Evolutionary conservation across 1,140 invertebrate genomes (phyloP).

Genomic region (Hormaphis cornu): DNA sequence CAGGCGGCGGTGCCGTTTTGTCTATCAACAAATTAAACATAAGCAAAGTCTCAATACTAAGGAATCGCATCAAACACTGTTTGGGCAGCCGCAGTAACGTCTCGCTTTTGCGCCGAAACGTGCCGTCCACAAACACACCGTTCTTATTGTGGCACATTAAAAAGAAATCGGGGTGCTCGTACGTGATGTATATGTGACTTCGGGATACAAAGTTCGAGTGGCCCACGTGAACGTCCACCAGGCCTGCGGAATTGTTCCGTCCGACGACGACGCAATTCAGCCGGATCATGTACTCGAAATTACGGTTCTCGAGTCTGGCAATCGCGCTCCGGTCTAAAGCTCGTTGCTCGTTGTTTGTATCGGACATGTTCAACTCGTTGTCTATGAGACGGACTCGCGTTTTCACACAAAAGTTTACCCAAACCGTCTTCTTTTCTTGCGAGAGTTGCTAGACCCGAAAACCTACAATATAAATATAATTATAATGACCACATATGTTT

Average conservation of each 20-base stretch:
- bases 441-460: no score
- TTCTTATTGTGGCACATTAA: constrained; percentile 96
- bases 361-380: no score
- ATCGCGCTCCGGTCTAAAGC: constrained; percentile 62
- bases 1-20: constrained; percentile 42
- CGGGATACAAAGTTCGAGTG: constrained; percentile 95
- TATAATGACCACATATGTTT: no score
- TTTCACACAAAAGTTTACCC: no score
- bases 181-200: constrained; percentile 86
- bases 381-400: no score
- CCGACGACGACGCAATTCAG: constrained; percentile 83
- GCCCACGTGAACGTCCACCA: constrained; percentile 97
- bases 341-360: constrained; percentile 65
- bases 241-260: constrained; percentile 87
- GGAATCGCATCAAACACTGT: constrained; percentile 86
- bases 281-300: constrained; percentile 87
- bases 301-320: constrained; percentile 78
- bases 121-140: constrained; percentile 93
- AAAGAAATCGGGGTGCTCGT: constrained; percentile 85
- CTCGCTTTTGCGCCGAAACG: constrained; percentile 88
- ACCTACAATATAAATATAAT: no score
- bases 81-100: constrained; percentile 80
- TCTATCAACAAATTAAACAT: constrained; percentile 87
- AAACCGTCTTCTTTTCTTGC: no score
- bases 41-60: constrained; percentile 91